A percentile compares a stretch with the other conserved stretches of the same genome.
These are phyloP conservation scores for Tipula confusa DNA, from an alignment of 2,888 invertebrate species.

Conservation along the genomic window DNA sequence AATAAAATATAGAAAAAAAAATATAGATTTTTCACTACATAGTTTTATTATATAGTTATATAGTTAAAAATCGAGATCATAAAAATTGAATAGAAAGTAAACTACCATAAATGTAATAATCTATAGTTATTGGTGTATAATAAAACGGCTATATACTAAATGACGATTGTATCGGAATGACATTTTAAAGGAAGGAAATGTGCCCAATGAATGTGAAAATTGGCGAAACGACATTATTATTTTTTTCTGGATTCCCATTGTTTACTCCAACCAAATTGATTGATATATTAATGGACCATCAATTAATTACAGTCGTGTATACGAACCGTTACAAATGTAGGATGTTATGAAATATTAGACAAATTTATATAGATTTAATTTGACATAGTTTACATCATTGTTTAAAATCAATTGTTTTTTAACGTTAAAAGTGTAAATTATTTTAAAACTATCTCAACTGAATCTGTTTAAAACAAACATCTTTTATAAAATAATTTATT, in stretches of 20 bases:
- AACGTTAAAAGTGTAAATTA: background rate
- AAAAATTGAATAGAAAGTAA: background rate
- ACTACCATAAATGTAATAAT: background rate
- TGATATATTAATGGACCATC: background rate
- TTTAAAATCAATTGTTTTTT: background rate
- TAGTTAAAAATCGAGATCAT: background rate
- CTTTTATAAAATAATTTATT: background rate
- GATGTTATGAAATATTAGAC: background rate
- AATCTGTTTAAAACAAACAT: background rate
- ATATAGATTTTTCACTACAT: background rate
- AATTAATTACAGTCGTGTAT: background rate
- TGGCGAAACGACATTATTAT: background rate
- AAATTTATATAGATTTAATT: background rate
- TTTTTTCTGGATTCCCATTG: background rate
- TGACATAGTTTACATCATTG: background rate
- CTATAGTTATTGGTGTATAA: background rate
- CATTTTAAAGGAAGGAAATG: no score
- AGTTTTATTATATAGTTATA: background rate
- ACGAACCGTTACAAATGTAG: background rate
- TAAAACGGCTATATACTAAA: background rate
- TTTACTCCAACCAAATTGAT: background rate
- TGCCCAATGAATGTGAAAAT: constrained; percentile 3
- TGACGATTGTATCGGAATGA: background rate
- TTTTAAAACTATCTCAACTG: background rate
- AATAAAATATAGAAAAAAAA: background rate